Base-by-base conservation (phyloP, 2,797 vertebrate genomes). In the Aldrovandia affinis region DNA sequence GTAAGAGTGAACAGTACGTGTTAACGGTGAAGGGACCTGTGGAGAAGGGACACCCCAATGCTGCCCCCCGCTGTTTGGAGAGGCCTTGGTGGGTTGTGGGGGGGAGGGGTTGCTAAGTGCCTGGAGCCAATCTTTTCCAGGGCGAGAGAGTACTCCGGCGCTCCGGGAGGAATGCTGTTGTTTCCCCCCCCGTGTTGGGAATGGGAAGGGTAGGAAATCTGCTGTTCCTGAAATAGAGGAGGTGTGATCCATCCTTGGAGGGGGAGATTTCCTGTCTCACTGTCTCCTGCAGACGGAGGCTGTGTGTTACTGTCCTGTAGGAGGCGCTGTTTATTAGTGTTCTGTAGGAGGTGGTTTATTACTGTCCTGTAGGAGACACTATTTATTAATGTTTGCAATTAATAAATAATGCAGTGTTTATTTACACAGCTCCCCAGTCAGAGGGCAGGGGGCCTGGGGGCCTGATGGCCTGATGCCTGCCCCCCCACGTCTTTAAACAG, bases 171-270 rank as follows among this genome's bases (percentile, higher is more conserved):
- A 83, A 81, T 28, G 44, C 61, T 86, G 68, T 83, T 63, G 61
- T 59, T 59, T 86, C 83, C 80, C 81, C 50, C 61, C 81, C 57
- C 42, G 54, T 86, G 18, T 18, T 42, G 68, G 20, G 36, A 8
- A 30, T 59, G 30, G 30, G 68, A 77, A 52, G 78, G 28, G 54
- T 91, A 90, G 90, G 89, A 94, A 93, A 90, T 1, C 3, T 78
- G 57, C 44, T 87, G 81, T 88, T 92, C 89, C 82, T 85, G 80
- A 92, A 94, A 92, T 81, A 91, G 92, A 90, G 88, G 90, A 91
- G 89, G 90, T 88, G 89, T 86, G 89, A 93, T 89, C 81, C 87
- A 90, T 90, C 86, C 83, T 73, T 89, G 88, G 42, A n/a, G n/a
- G n/a, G 77, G 50, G 8, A 33, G 55, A 63, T 87, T 92, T 94